Conservation (phyloP, 2,797 vertebrate species). For the Gorsachius magnificus region DNA sequence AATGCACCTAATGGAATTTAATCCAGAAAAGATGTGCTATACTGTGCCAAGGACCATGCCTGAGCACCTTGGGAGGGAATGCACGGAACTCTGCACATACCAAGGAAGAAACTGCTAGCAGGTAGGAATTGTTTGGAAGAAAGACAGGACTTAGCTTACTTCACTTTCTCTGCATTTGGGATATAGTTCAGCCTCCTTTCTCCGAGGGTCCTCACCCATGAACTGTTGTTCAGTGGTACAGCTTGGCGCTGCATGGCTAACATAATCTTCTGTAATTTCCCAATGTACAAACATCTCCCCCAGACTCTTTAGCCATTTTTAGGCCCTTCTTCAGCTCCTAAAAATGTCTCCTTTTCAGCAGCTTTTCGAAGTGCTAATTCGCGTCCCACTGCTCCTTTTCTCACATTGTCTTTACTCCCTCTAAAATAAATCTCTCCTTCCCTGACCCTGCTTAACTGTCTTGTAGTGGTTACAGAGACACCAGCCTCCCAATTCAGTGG, state of each 20-base stretch:
- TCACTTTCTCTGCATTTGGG: background rate
- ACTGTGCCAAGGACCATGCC: fast-evolving
- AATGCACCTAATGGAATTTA: background rate
- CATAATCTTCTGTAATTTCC: background rate
- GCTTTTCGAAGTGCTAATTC: background rate
- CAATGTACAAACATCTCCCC: background rate
- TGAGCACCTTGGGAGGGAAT: background rate
- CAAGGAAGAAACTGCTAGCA: background rate
- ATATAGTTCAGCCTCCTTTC: background rate
- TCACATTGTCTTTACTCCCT: background rate
- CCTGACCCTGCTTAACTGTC: background rate
- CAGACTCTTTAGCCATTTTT: background rate
- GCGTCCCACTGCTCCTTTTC: background rate
- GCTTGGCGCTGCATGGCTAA: background rate
- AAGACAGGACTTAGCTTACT: background rate
- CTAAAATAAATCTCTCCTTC: background rate
- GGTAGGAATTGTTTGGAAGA: background rate
- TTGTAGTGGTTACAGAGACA: background rate
- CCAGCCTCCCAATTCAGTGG: background rate
- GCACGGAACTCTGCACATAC: background rate
- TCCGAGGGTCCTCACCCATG: background rate
- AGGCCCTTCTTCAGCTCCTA: background rate
- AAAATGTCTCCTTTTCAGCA: background rate
- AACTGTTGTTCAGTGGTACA: background rate
- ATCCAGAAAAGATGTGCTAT: background rate